A percentile compares a stretch with the other conserved stretches of the same genome.
Conservation (phyloP, 1,140 invertebrate genomes). For the Euwallacea similis region DNA sequence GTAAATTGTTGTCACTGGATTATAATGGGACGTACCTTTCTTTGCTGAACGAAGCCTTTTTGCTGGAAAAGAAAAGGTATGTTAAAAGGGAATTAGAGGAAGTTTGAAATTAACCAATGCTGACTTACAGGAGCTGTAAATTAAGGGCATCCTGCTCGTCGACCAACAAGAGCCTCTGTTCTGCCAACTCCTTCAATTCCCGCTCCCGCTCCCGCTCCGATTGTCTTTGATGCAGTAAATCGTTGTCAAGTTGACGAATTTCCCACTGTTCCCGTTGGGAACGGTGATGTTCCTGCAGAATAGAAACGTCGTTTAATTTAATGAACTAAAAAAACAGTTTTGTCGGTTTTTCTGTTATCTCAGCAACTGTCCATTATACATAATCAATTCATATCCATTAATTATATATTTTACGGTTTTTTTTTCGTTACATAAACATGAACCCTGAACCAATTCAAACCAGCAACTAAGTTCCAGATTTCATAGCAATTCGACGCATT, state of each 20-base stretch:
- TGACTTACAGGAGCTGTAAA: constrained; percentile 48
- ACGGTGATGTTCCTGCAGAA: constrained; percentile 51
- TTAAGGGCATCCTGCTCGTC: constrained; percentile 47
- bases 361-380: background rate
- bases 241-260: constrained; percentile 53
- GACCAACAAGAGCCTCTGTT: constrained; percentile 44
- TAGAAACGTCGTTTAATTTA: constrained; percentile 8
- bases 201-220: constrained; percentile 51
- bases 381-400: no score
- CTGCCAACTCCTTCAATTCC: constrained; percentile 50
- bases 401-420: no score
- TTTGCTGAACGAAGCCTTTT: constrained; percentile 12
- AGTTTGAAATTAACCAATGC: background rate
- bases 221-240: constrained; percentile 52
- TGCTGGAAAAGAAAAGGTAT: constrained; percentile 26
- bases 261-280: constrained; percentile 54
- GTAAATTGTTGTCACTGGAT: no score
- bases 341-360: background rate
- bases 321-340: background rate
- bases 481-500: no score
- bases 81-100: background rate
- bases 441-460: no score
- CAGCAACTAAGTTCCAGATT: no score
- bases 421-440: no score
- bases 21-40: constrained; percentile 23